These are phyloP conservation scores for Trematocara unimaculatum DNA, from an alignment of 2,113 vertebrate genomes.

Conservation along the genomic window DNA sequence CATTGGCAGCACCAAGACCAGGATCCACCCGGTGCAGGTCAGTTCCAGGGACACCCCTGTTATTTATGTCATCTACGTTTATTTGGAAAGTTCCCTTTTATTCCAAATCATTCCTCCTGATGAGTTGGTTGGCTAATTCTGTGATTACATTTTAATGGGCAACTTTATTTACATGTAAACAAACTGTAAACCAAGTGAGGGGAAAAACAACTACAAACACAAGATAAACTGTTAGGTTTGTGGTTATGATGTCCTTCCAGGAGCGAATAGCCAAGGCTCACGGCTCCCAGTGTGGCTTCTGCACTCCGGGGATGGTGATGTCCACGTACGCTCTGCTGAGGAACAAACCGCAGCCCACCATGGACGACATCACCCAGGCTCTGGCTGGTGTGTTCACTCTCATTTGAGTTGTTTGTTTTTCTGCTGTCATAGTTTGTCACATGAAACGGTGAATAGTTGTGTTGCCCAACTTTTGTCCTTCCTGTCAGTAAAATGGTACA, in stretches of 20 bases:
- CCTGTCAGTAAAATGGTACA: background rate
- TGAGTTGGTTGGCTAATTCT: background rate
- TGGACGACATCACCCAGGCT: slow-evolving; percentile 74
- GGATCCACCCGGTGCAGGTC: slow-evolving; percentile 83
- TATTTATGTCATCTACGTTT: background rate
- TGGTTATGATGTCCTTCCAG: slow-evolving; percentile 47
- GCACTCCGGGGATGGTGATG: slow-evolving; percentile 88
- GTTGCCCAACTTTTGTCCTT: background rate
- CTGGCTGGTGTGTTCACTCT: slow-evolving; percentile 62
- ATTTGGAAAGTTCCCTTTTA: background rate
- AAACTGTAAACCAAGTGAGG: background rate
- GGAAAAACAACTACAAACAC: fast-evolving
- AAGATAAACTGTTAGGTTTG: background rate
- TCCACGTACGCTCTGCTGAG: slow-evolving; percentile 81
- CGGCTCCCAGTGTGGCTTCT: slow-evolving; percentile 87
- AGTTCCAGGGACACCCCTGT: background rate
- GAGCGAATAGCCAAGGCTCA: slow-evolving; percentile 83
- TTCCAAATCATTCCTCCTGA: background rate
- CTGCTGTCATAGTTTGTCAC: background rate
- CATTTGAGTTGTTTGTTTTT: background rate
- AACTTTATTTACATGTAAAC: background rate
- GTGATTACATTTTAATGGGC: background rate
- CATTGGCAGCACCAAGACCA: slow-evolving; percentile 77
- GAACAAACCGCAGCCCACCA: slow-evolving; percentile 73
- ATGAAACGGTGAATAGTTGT: background rate